Conservation (phyloP, 2,113 vertebrate genomes). For the Apaloderma vittatum region DNA sequence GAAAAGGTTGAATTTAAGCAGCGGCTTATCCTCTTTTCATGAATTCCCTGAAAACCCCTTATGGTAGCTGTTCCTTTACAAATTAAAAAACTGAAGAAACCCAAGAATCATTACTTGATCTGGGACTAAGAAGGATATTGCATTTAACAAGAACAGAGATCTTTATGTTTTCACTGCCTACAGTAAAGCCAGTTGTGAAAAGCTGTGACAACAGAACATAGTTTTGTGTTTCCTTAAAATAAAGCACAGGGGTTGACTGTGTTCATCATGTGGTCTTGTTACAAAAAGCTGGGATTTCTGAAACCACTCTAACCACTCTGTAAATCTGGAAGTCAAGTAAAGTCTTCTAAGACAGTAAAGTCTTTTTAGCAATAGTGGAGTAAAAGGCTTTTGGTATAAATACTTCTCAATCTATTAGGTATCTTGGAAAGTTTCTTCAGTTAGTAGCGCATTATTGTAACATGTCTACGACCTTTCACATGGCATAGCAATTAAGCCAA, state of each 20-base stretch:
- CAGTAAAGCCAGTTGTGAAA: background rate
- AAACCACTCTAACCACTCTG: background rate
- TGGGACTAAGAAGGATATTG: background rate
- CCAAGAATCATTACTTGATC: background rate
- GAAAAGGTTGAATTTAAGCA: conserved; percentile 13
- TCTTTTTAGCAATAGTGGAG: background rate
- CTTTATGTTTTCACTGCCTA: background rate
- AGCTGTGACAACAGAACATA: background rate
- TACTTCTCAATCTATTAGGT: background rate
- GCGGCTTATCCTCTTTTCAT: background rate
- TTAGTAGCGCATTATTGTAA: background rate
- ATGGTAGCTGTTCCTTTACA: background rate
- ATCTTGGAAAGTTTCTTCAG: background rate
- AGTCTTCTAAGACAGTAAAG: background rate
- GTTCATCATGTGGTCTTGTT: background rate
- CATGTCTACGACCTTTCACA: background rate
- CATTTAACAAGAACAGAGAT: background rate
- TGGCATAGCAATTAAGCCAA: background rate
- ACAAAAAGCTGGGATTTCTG: background rate
- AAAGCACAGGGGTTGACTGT: background rate
- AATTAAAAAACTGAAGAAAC: background rate
- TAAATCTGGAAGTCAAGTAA: background rate
- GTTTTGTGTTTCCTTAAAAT: background rate
- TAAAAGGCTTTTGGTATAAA: background rate
- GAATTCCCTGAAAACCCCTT: background rate